Evolutionary conservation across 2,113 vertebrate species (phyloP), one percentile per base, ranked within the genome.

Genomic region (Xenopus laevis): DNA sequence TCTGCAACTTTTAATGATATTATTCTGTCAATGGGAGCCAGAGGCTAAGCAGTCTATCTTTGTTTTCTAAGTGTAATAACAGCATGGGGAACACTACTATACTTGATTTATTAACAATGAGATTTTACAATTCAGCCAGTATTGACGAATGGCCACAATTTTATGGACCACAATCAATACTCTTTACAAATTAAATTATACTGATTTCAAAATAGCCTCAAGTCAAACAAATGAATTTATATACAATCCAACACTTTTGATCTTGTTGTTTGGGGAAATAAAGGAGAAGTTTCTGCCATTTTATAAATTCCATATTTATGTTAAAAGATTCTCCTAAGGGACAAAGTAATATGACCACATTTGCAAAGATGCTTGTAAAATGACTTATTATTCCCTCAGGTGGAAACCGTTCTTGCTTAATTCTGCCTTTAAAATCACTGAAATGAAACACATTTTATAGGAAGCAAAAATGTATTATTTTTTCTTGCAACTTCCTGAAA

Each of bases 171-270:
- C 69, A 83, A 81, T 91, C 87, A 64, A 89, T 89, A 83, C 33
- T 74, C 81, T 84, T 84, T 88, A 67, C 79, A 79, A 82, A 87
- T 86, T 83, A 79, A 84, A 86, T 87, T 87, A 87, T 85, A 78
- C 78, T 33, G 70, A 78, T 58, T 79, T 78, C 60, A 65, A 69
- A 82, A 78, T 61, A 65, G 72, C 74, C 79, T 69, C 79, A 4
- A 71, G 84, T 73, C 13, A 71, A 75, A 79, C 65, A 76, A 71
- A 72, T 10, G 53, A 68, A 55, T 17, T 68, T 45, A 15, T 71
- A 62, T 65, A 60, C 72, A 68, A 21, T 7, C 30, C 30, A 27
- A 53, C 62, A 1, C 3, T 0, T 64, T 62, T 68, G 15, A 57
- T 64, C 12, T 15, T 13, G 30, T n/a, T 21, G 67, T 40, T 70